A percentile compares a stretch with the other conserved stretches of the same genome.
Conservation (phyloP, 2,113 vertebrate species). For the Lepus americanus region DNA sequence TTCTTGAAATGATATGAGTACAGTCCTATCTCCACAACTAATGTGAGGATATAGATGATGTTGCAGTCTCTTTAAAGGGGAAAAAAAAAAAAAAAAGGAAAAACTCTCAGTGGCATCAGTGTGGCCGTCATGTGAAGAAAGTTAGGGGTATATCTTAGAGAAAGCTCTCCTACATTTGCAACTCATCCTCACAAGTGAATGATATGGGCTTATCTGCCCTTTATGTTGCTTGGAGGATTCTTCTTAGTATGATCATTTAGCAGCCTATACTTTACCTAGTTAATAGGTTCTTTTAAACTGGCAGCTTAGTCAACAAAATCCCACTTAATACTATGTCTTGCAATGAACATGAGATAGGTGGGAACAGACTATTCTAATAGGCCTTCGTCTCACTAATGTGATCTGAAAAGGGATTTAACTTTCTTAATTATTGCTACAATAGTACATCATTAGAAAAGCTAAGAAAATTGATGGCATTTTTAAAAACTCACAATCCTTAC, state of each 20-base stretch:
- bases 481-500: neutral
- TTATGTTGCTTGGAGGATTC: neutral
- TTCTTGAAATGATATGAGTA: neutral
- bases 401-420: neutral
- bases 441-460: neutral
- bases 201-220: neutral
- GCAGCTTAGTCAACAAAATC: neutral
- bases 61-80: neutral
- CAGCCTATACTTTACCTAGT: neutral
- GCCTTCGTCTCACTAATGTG: neutral
- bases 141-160: rapidly evolving
- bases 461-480: neutral
- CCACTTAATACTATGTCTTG: neutral
- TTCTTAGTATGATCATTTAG: neutral
- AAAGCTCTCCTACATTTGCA: neutral
- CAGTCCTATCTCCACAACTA: neutral
- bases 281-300: neutral
- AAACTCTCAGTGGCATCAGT: neutral
- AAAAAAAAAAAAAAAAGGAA: neutral
- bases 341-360: neutral
- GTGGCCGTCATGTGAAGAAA: neutral
- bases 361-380: neutral
- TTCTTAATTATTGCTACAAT: constrained; percentile 2
- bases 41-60: neutral
- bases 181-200: neutral